phyloP scores from a whole-genome alignment of 2,888 invertebrate genomes.

The Ceratothoa steindachneri region DNA sequence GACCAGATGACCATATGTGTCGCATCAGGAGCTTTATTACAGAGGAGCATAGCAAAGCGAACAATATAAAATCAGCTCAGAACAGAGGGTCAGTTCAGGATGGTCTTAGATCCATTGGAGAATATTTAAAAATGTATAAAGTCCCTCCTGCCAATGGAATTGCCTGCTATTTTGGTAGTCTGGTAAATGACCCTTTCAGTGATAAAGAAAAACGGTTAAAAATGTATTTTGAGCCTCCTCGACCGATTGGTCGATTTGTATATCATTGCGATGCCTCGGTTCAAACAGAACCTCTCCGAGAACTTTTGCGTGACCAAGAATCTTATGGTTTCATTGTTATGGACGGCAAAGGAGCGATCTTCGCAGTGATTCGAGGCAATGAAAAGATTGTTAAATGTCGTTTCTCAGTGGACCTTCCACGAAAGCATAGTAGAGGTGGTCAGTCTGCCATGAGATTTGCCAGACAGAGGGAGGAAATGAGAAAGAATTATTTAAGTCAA shows the following conservation, averaged over 20 bases:
- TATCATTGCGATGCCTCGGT: slow-evolving; percentile 61
- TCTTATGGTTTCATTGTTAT: slow-evolving; percentile 62
- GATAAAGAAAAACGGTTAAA: slow-evolving; percentile 63
- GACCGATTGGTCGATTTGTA: slow-evolving; percentile 61
- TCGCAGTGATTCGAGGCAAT: slow-evolving; percentile 61
- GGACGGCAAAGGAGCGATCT: slow-evolving; percentile 61
- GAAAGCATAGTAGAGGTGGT: slow-evolving; percentile 62
- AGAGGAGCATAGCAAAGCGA: slow-evolving; percentile 15
- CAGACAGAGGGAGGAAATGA: slow-evolving; percentile 60
- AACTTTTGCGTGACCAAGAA: slow-evolving; percentile 59
- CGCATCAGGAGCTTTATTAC: slow-evolving; percentile 16
- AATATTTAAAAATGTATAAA: slow-evolving; percentile 11
- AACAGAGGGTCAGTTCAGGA: slow-evolving; percentile 24
- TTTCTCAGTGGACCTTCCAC: slow-evolving; percentile 60
- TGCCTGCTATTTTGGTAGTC: slow-evolving; percentile 13
- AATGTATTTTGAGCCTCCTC: slow-evolving; percentile 62
- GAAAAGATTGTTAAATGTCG: slow-evolving; percentile 61
- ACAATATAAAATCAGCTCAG: slow-evolving; percentile 18
- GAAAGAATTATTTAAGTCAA: slow-evolving; percentile 61
- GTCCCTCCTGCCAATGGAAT: slow-evolving; percentile 12
- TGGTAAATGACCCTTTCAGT: neutral
- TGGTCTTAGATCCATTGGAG: slow-evolving; percentile 16
- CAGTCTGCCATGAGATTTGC: slow-evolving; percentile 62
- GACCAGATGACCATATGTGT: slow-evolving; percentile 20
- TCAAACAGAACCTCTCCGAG: slow-evolving; percentile 54